phyloP scores from a whole-genome alignment of 2,113 vertebrate genomes.

The Cyrtonyx montezumae region DNA sequence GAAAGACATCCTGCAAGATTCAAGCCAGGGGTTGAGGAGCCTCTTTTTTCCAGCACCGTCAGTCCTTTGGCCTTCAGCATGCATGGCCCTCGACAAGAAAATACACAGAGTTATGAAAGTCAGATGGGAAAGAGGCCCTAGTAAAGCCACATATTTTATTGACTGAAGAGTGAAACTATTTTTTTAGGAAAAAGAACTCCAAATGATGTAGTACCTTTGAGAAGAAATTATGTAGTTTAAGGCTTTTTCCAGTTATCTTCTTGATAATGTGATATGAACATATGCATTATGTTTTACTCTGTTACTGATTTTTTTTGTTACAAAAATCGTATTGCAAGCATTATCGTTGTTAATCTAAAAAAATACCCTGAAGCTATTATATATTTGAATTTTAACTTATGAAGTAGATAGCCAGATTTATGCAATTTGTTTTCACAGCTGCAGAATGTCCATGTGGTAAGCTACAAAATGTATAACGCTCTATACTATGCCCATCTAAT shows the following conservation, averaged over 20 bases:
- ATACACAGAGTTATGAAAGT: slow-evolving; percentile 8
- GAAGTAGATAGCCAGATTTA: slow-evolving; percentile 67
- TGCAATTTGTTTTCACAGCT: slow-evolving; percentile 78
- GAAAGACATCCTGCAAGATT: background rate
- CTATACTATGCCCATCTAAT: slow-evolving; percentile 47
- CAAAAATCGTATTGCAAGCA: slow-evolving; percentile 29
- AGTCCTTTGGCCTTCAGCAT: slow-evolving; percentile 29
- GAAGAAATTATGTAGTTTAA: slow-evolving; percentile 73
- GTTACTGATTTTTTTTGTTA: slow-evolving; percentile 63
- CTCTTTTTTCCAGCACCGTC: slow-evolving; percentile 11
- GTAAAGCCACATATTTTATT: slow-evolving; percentile 63
- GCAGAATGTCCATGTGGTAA: slow-evolving; percentile 67
- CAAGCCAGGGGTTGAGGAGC: background rate
- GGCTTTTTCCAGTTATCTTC: slow-evolving; percentile 70
- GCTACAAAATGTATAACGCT: slow-evolving; percentile 36
- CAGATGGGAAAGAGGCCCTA: slow-evolving; percentile 14
- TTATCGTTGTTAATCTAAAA: slow-evolving; percentile 65
- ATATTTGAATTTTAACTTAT: slow-evolving; percentile 73
- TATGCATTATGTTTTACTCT: slow-evolving; percentile 61
- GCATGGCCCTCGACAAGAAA: background rate
- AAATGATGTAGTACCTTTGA: slow-evolving; percentile 43
- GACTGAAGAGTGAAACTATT: slow-evolving; percentile 71
- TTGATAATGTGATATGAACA: slow-evolving; percentile 65
- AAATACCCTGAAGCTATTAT: slow-evolving; percentile 53
- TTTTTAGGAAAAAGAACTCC: slow-evolving; percentile 64